Evolutionary conservation across 2,888 invertebrate genomes (phyloP), one percentile per base, ranked within the genome.

Genomic region (Drosophila hawaiiensis): DNA sequence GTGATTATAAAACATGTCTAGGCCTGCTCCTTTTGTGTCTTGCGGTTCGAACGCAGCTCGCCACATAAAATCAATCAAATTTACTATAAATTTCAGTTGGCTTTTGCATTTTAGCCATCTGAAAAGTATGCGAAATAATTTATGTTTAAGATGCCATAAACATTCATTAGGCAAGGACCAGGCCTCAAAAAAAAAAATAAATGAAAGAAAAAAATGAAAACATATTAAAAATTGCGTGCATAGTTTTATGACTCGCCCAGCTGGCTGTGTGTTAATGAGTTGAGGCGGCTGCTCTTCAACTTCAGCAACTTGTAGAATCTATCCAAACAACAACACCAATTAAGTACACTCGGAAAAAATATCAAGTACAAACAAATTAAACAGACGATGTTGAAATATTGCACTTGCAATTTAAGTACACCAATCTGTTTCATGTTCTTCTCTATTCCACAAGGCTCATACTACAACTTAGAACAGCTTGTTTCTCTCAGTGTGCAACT

Each of bases 1-100:
- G 54, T 14, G n/a, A 64, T 64, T 64, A 31, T 28, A 31, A 25
- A 22, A 39, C 41, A 41, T 16, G 52, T 35, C 22, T 43, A 28
- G 47, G 31, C 12, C n/a, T 54, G 59, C 67, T 54, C 64, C 63
- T 68, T 69, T 76, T 69, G 50, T 60, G 73, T 41, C 52, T 55
- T 29, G 55, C 47, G 52, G 37, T 14, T 37, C 37, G 22, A 47
- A 47, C 47, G 63, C 66, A 65, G 14, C 65, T 59, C 37, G 68
- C 68, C 79, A 76, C 86, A 85, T 88, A 91, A 91, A 88, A 88
- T 91, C 91, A 91, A 88, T 88, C 90, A 88, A 88, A 90, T 91
- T 83, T 80, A 82, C 83, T 83, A 91, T 88, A 90, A 91, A 84
- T 83, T 76, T 79, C 35, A 71, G 59, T 73, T 68, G 68, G 70